Base-by-base conservation (phyloP, 2,113 vertebrate species). In the Leptobrachium leishanense region DNA sequence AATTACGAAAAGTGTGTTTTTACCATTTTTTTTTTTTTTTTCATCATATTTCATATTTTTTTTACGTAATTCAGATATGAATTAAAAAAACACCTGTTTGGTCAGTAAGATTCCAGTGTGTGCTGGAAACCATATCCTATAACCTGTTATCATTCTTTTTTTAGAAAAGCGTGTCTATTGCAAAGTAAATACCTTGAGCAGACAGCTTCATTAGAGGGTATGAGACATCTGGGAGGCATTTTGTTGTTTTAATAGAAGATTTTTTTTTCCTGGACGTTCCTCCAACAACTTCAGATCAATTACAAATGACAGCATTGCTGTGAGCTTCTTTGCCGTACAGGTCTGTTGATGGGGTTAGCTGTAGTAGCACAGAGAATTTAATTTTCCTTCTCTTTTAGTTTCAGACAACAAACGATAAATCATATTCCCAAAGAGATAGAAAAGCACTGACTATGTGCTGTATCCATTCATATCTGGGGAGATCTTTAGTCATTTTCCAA, bases 381-480 rank as follows among this genome's bases (percentile, higher is more conserved):
- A 94, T 95, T 94, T 95, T 90, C 88, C 76, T 91, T 50, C 78
- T 89, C 82, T 89, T 90, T 90, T 90, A 89, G 89, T 92, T 94
- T 90, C 87, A 84, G 86, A 90, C 88, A 92, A 89, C 90, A 94
- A 94, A 93, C 88, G 92, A 93, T 94, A 94, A 95, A 96, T 94
- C 89, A 93, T 92, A 95, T 93, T 92, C 87, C 90, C 94, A 88
- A 93, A 93, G 90, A 94, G 91, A 94, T 95, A 95, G 94, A 94
- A 94, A 92, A 94, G 86, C 88, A 91, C 85, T 88, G 92, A 92
- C 85, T 90, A 93, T 89, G 89, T 90, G 90, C 88, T 91, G 86
- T 86, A 90, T 93, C 94, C 94, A 93, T 95, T 95, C 90, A 88
- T 94, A 87, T 95, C 88, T 91, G 88, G 91, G 88, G 91, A 95